Evolutionary conservation across 2,113 vertebrate species (phyloP).

Genomic region (Urocynchramus pylzowi): DNA sequence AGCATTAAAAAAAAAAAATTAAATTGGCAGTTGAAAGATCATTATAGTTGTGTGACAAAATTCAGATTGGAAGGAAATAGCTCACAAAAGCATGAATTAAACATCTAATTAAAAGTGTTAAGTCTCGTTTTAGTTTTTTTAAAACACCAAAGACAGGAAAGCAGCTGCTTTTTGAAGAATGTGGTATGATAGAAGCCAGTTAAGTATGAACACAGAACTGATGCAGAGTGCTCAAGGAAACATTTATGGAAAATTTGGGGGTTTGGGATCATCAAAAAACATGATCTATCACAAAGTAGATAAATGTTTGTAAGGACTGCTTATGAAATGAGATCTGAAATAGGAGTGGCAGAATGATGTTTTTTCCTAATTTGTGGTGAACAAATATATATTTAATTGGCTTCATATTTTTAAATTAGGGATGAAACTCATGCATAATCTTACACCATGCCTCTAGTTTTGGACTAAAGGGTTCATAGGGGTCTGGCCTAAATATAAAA

Average conservation of each 20-base stretch:
- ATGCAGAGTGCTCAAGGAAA: not conserved
- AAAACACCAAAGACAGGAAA: constrained; percentile 33
- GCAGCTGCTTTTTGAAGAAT: constrained; percentile 23
- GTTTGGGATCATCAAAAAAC: not conserved
- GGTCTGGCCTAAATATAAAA: not conserved
- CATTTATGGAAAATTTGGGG: not conserved
- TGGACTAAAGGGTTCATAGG: not conserved
- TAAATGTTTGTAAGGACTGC: not conserved
- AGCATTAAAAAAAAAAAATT: not conserved
- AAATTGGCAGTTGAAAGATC: not conserved
- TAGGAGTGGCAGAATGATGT: not conserved
- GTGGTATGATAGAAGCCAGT: not conserved
- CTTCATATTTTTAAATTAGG: not conserved
- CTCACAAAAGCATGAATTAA: constrained; percentile 66
- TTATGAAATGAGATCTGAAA: not conserved
- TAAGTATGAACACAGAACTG: not conserved
- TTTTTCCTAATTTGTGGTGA: not conserved
- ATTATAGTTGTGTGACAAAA: constrained; percentile 57
- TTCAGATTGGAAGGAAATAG: constrained; percentile 54
- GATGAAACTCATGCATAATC: not conserved
- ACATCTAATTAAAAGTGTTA: constrained; percentile 68
- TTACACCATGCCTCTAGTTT: not conserved
- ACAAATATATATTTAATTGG: not conserved
- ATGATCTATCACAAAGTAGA: not conserved
- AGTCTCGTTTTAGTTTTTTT: constrained; percentile 56